Evolutionary conservation across 2,888 invertebrate genomes (phyloP).

Genomic region (Amphimallon solstitiale): DNA sequence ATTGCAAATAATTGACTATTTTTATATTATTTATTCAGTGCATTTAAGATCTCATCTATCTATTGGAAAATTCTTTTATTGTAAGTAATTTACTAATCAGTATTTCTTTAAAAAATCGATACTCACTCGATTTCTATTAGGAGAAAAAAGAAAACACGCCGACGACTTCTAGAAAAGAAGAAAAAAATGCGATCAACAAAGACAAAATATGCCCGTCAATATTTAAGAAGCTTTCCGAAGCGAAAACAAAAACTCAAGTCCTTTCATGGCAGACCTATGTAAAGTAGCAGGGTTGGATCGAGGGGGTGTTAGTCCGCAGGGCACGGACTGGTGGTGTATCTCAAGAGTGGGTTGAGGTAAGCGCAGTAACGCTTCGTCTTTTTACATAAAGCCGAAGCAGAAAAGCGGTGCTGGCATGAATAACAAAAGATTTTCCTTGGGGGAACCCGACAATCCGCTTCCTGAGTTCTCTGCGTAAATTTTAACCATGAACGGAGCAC

Average conservation of each 20-base stretch:
- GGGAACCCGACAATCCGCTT: conserved; percentile 41
- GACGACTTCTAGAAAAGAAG: background rate
- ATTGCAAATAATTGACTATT: too few species aligned
- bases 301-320: conserved; percentile 6
- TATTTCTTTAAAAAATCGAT: too few species aligned
- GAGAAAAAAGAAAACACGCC: background rate
- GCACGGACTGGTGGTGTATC: conserved; percentile 16
- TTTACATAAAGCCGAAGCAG: conserved; percentile 13
- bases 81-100: too few species aligned
- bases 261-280: conserved; percentile 4
- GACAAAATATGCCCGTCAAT: conserved; percentile 19
- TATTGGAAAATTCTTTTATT: too few species aligned
- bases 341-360: conserved; percentile 22
- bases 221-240: conserved; percentile 22
- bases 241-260: conserved; percentile 20
- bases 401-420: conserved; percentile 34
- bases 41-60: too few species aligned
- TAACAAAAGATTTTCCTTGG: conserved; percentile 40
- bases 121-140: too few species aligned
- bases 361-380: conserved; percentile 12
- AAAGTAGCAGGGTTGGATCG: conserved; percentile 4
- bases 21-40: too few species aligned
- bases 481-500: conserved; percentile 37
- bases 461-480: conserved; percentile 38
- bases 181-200: background rate